phyloP scores from a whole-genome alignment of 1,140 invertebrate genomes.

The Pseudomyrmex pallidus region DNA sequence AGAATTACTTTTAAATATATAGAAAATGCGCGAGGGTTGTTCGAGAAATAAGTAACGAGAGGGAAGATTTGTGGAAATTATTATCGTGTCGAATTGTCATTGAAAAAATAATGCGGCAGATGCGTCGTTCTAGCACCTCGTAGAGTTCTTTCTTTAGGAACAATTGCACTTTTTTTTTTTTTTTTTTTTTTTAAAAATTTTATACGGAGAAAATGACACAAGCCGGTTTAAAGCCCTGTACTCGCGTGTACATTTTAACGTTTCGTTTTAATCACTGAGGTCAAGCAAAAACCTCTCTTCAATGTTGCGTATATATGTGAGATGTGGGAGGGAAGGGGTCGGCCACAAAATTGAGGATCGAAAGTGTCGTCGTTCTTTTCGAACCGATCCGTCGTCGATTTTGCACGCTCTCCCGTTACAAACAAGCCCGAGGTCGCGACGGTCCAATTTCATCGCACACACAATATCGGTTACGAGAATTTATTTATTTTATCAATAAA shows the following conservation, averaged over 20 bases:
- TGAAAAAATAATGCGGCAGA: conserved; percentile 8
- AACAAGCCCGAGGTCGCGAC: not conserved
- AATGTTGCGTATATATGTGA: no score
- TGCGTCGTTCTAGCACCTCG: not conserved
- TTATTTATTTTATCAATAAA: conserved; percentile 34
- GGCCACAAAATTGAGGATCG: no score
- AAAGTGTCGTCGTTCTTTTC: not conserved
- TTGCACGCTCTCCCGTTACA: not conserved
- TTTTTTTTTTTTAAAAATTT: no score
- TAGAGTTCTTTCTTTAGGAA: not conserved
- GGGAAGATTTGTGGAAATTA: not conserved
- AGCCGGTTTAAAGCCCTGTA: no score
- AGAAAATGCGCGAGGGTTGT: conserved; percentile 38
- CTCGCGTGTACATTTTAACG: no score
- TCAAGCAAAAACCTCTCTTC: no score
- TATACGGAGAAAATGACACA: no score
- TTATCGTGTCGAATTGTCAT: not conserved
- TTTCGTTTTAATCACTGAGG: no score
- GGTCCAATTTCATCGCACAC: conserved; percentile 51
- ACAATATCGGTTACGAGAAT: conserved; percentile 51
- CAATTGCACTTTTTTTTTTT: not conserved
- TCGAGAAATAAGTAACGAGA: conserved; percentile 33
- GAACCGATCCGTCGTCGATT: conserved; percentile 21
- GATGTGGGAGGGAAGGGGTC: no score
- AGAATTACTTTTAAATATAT: conserved; percentile 42